Evolutionary conservation across 2,113 vertebrate genomes (phyloP).

Genomic region (Falco punctatus): DNA sequence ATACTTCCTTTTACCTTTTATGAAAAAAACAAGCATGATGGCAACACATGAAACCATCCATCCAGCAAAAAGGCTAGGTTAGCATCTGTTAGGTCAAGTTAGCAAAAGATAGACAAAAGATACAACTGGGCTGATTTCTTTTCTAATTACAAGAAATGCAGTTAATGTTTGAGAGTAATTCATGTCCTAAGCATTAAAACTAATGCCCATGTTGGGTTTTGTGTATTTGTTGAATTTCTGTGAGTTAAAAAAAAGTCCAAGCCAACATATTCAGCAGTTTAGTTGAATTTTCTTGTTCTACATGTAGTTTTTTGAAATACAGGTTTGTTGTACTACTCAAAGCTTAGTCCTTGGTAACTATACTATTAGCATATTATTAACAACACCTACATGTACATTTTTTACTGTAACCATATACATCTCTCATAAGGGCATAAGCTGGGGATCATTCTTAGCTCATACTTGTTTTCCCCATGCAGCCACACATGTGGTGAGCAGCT

Average conservation of each 20-base stretch:
- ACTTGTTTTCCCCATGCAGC: conserved; percentile 54
- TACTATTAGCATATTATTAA: conserved; percentile 36
- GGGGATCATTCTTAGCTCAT: conserved; percentile 49
- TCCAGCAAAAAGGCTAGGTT: background rate
- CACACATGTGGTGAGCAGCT: conserved; percentile 75
- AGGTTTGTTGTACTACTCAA: background rate
- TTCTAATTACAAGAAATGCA: background rate
- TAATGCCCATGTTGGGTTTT: background rate
- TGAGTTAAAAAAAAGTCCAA: background rate
- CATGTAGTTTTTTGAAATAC: conserved; percentile 2
- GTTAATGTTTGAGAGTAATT: background rate
- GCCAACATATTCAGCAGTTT: background rate
- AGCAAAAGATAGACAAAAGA: background rate
- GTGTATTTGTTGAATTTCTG: background rate
- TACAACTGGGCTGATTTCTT: background rate
- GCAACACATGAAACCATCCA: background rate
- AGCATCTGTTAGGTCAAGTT: background rate
- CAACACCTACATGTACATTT: background rate
- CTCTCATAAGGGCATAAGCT: conserved; percentile 37
- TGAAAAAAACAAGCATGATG: background rate
- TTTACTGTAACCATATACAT: conserved; percentile 52
- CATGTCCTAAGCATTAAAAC: background rate
- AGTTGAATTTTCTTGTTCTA: background rate
- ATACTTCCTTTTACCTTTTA: background rate
- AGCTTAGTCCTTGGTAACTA: conserved; percentile 18